Evolutionary conservation across 2,888 invertebrate genomes (phyloP).

Genomic region (Cheilosia impressa): DNA sequence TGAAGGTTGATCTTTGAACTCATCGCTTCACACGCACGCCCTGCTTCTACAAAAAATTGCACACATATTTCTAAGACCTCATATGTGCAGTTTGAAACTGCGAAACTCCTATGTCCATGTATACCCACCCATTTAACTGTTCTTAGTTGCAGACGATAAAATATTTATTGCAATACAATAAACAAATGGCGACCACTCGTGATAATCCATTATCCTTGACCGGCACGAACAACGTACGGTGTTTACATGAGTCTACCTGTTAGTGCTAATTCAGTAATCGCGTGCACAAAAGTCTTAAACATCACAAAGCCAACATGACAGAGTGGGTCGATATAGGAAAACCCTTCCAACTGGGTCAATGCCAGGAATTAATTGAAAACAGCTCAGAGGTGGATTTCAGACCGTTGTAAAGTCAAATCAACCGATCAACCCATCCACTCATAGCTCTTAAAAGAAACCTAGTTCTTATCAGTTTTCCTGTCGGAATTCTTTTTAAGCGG

Average conservation of each 20-base stretch:
- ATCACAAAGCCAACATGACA: background rate
- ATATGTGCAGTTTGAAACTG: no score
- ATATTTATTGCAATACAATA: no score
- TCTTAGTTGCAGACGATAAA: no score
- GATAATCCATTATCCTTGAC: background rate
- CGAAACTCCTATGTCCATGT: no score
- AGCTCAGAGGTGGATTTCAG: background rate
- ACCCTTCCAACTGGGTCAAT: slow-evolving; percentile 52
- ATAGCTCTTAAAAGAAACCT: background rate
- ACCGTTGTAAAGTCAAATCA: background rate
- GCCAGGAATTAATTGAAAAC: slow-evolving; percentile 42
- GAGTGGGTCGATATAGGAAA: slow-evolving; percentile 14
- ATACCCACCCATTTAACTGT: no score
- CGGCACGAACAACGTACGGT: background rate
- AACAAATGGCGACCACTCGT: no score
- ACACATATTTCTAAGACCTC: no score
- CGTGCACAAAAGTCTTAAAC: slow-evolving; percentile 38
- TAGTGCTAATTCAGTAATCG: slow-evolving; percentile 23
- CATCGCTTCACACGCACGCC: no score
- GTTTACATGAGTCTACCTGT: background rate
- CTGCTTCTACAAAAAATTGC: no score
- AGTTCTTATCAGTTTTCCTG: background rate
- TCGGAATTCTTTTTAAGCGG: background rate
- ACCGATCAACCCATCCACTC: background rate
- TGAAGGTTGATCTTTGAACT: no score